These are phyloP conservation scores for Lates calcarifer DNA, from an alignment of 2,113 vertebrate species.

Conservation along the genomic window DNA sequence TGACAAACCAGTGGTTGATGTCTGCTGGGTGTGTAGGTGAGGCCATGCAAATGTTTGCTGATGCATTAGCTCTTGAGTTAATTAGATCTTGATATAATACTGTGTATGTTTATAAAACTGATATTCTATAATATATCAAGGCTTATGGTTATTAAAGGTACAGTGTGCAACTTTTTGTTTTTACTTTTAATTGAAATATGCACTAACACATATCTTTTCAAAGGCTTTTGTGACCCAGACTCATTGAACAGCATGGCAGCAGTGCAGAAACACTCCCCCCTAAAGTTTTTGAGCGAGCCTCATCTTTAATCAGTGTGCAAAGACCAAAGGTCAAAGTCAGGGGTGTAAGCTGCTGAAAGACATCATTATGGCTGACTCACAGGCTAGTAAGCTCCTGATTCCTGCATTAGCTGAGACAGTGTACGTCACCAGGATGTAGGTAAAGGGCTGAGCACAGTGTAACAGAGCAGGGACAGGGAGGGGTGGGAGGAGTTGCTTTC, in stretches of 20 bases:
- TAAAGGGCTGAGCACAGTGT: no score
- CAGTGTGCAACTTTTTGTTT: neutral
- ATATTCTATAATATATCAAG: neutral
- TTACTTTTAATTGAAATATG: neutral
- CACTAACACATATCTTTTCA: neutral
- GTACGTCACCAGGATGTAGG: neutral
- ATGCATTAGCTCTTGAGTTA: neutral
- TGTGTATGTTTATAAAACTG: neutral
- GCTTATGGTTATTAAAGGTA: neutral
- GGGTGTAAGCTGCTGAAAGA: neutral
- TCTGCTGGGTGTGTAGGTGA: neutral
- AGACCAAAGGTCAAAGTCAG: neutral
- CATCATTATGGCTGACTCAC: no score
- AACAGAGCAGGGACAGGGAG: neutral
- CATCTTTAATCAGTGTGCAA: no score
- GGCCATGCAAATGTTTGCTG: neutral
- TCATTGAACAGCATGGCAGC: no score
- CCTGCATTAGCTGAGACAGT: neutral
- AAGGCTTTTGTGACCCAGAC: no score
- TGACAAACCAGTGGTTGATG: neutral
- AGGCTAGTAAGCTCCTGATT: neutral
- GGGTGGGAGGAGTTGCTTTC: neutral
- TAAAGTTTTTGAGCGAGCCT: neutral
- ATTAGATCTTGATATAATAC: neutral
- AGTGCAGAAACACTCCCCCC: neutral